phyloP scores from a whole-genome alignment of 2,797 vertebrate species.

The Coreius guichenoti region DNA sequence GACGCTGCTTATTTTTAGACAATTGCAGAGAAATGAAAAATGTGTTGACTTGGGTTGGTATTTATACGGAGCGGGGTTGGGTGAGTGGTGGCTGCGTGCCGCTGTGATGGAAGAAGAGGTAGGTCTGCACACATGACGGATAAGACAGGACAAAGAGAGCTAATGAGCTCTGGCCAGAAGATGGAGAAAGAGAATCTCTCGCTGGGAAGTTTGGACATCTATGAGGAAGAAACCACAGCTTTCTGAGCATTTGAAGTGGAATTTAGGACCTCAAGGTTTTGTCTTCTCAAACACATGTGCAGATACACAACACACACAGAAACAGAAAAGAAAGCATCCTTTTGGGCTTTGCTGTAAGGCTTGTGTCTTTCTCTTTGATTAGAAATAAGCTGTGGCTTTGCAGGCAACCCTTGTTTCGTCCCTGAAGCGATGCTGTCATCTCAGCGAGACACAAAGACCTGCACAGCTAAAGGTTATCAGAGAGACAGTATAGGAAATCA shows the following conservation, averaged over 20 bases:
- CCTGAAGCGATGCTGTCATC: conserved; percentile 47
- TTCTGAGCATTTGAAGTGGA: conserved; percentile 40
- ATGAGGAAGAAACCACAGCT: conserved; percentile 19
- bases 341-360: conserved; percentile 33
- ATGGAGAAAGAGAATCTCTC: neutral
- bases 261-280: conserved; percentile 8
- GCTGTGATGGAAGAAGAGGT: conserved; percentile 14
- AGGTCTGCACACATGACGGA: conserved; percentile 50
- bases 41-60: conserved; percentile 7
- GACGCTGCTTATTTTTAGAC: conserved; percentile 32
- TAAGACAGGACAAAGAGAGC: conserved; percentile 53
- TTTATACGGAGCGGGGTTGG: conserved; percentile 4
- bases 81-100: neutral
- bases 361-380: conserved; percentile 49
- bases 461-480: conserved; percentile 50
- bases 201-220: conserved; percentile 53
- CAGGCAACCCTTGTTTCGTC: conserved; percentile 24
- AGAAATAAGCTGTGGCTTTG: conserved; percentile 44
- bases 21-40: conserved; percentile 33
- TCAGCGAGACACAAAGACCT: conserved; percentile 37
- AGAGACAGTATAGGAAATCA: conserved; percentile 27
- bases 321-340: neutral
- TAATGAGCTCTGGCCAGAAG: conserved; percentile 60
- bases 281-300: conserved; percentile 14
- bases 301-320: neutral